Evolutionary conservation across 2,888 invertebrate genomes (phyloP), one percentile per base, ranked within the genome.

Genomic region (Pyrrhia umbra): DNA sequence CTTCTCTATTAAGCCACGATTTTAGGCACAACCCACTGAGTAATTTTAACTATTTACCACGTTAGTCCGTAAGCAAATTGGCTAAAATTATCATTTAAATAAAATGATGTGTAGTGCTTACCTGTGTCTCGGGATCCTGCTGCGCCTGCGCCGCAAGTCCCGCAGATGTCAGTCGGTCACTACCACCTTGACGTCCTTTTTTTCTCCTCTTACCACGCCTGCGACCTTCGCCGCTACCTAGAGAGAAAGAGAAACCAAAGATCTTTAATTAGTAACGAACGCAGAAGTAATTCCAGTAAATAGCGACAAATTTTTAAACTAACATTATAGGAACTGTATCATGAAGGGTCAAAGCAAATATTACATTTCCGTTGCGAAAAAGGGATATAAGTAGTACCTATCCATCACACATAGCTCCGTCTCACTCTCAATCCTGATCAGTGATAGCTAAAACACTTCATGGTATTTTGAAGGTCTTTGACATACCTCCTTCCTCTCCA

Each of bases 121-220:
- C 96, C 86, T 97, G 97, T 2, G 97, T 97, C 90, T 97, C 97
- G 0, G 97, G 97, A 85, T 97, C 97, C 70, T 96, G 95, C 50
- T 95, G 94, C 27, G 93, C 82, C 49, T 93, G 94, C 59, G 95
- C 93, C 0, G 95, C 94, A 0, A 95, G 83, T 0, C 95, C 95
- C 0, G 95, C 95, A 0, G 95, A 95, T 0, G 95, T 92, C 18
- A 95, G 81, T 0, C 94, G 86, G 63, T 94, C 95, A 72, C 94
- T 93, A 70, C 95, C 96, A 6, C 91, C 92, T 3, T 89, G 87
- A 40, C 92, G 92, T 10, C 95, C 95, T 46, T 95, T 96, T 57
- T 96, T 93, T 13, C 96, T 94, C 51, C 95, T 95, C 69, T 96
- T 95, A 20, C 96, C 96, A 0, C 96, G 92, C 16, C 96, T 93